Evolutionary conservation across 2,797 vertebrate genomes (phyloP), one percentile per base, ranked within the genome.

Genomic region (Phylloscopus collybita): DNA sequence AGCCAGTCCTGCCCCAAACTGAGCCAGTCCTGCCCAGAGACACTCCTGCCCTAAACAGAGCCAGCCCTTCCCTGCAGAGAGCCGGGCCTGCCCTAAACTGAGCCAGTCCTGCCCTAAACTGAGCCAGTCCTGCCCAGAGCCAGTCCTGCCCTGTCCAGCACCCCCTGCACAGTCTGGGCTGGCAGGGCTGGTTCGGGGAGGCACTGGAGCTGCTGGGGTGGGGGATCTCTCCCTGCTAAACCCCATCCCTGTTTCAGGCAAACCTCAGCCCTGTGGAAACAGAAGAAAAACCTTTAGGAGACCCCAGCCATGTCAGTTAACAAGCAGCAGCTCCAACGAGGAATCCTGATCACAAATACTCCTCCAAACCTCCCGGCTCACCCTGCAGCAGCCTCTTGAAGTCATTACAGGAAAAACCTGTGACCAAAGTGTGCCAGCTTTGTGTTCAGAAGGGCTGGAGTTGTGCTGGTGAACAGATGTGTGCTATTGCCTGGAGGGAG

Each of bases 261-360:
- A 12, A 10, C 2, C 53, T 66, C 66, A 49, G 76, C 38, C 11
- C 2, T 9, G 30, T 6, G 47, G 40, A 36, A 53, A 29, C 9
- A 1, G 30, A 22, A 25, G 18, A 26, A 10, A 54, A 8, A 32
- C 8, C 30, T 20, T 21, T 16, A 9, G 80, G 61, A 51, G n/a
- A 30, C 12, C 47, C 11, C 0, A 0, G 30, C 4, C 4, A 5
- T 10, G 4, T 8, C 2, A 8, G 34, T 47, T 26, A 56, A 29
- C 27, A 3, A 65, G 67, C 49, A 49, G 85, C n/a, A 23, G 62
- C 6, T 40, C 26, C 42, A 17, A 23, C 69, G 59, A 62, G 45
- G 62, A 29, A 22, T 71, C 11, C 73, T 71, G 85, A 67, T 9
- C 27, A 53, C 15, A 53, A 57, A 59, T 57, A 85, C 80, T 79